Base-by-base conservation (phyloP, 2,797 vertebrate species). In the Phylloscopus collybita region DNA sequence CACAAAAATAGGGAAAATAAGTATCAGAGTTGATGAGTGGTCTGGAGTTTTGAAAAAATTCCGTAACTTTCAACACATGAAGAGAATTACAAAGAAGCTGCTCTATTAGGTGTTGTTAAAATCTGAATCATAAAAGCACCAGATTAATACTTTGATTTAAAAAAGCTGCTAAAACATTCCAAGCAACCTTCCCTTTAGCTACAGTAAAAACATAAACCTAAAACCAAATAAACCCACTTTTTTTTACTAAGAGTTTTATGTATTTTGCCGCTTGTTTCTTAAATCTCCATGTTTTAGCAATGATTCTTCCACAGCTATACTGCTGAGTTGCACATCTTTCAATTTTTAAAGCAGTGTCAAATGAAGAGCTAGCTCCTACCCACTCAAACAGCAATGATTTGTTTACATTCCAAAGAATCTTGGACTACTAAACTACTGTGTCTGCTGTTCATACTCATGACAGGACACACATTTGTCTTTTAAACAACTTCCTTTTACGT, bases 401-500 rank as follows among this genome's bases (percentile, higher is more conserved):
- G 96, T 98, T 98, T 98, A 98, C 96, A 96, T 95, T 97, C 97
- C 95, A 88, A 95, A 87, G 91, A 97, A 92, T 97, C 86, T 69
- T 97, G 88, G 90, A 97, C 92, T 88, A 96, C 85, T 94, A 96
- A 96, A 93, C 87, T 95, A 92, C 92, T 66, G 90, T 65, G 93
- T 94, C 97, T 97, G 96, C 97, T 98, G 95, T 96, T 97, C 97
- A 92, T 94, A 95, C 83, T 96, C 95, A 49, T 97, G 97, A 97
- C 97, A 97, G 96, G 95, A 97, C 56, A 86, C 89, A 97, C 94
- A 97, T 97, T 89, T 98, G 95, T 97, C 96, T 97, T 97, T 96
- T 97, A 96, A 98, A 98, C 97, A 97, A 96, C 96, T 97, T 98
- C 97, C 97, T 98, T 97, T 97, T 97, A 97, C 93, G 75, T 96